phyloP scores from a whole-genome alignment of 2,888 invertebrate species.

The Oasisia sp. region DNA sequence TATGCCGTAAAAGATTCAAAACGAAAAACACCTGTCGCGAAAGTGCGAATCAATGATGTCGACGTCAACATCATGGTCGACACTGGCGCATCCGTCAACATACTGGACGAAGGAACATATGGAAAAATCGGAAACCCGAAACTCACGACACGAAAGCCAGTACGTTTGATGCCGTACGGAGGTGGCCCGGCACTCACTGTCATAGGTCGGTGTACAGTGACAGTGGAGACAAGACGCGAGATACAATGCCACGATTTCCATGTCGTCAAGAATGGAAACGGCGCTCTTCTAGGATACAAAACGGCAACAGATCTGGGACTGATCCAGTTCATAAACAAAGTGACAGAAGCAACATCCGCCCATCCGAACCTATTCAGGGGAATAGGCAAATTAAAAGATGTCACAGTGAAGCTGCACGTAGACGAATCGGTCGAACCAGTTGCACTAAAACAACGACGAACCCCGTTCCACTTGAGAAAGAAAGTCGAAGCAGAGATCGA shows the following conservation, averaged over 20 bases:
- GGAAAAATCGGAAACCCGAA: too few relatives aligned
- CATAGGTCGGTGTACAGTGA: too few relatives aligned
- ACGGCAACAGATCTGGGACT: too few relatives aligned
- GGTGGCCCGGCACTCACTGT: too few relatives aligned
- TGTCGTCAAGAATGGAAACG: neutral
- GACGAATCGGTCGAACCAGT: constrained; percentile 37
- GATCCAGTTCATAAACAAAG: too few relatives aligned
- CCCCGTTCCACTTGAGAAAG: constrained; percentile 41
- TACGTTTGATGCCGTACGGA: too few relatives aligned
- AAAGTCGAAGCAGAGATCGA: neutral
- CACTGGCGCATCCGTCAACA: too few relatives aligned
- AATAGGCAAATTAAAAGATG: constrained; percentile 33
- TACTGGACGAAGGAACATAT: too few relatives aligned
- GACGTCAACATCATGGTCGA: too few relatives aligned
- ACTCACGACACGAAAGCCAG: too few relatives aligned
- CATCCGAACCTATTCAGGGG: constrained; percentile 20
- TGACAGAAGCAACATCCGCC: neutral
- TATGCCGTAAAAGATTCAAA: neutral
- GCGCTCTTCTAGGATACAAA: neutral
- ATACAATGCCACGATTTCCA: neutral
- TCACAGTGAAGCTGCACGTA: constrained; percentile 38
- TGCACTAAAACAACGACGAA: constrained; percentile 39
- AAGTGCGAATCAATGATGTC: neutral
- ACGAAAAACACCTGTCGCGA: neutral
- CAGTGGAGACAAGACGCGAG: neutral